Conservation (phyloP, 2,113 vertebrate species). For the Pongo pygmaeus region DNA sequence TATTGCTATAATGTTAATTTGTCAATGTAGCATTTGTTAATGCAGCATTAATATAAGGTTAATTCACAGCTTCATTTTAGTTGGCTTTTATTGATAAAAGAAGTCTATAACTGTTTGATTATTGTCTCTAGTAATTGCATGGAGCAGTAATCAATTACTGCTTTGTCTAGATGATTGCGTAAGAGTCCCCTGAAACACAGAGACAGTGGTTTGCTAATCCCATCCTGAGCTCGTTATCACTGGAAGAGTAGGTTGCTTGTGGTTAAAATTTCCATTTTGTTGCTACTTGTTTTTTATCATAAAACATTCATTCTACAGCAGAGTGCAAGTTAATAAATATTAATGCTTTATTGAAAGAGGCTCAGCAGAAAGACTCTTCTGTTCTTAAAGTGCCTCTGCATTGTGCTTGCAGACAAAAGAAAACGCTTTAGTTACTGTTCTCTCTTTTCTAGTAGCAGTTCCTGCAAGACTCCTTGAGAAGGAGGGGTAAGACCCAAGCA, state of each 20-base stretch:
- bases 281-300: constrained; percentile 45
- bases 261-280: constrained; percentile 48
- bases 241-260: constrained; percentile 33
- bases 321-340: constrained; percentile 45
- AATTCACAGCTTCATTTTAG: neutral
- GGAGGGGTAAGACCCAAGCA: neutral
- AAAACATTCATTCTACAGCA: constrained; percentile 61
- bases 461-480: neutral
- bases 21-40: constrained; percentile 51
- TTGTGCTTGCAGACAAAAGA: neutral
- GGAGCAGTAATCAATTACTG: neutral
- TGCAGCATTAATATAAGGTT: neutral
- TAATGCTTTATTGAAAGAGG: neutral
- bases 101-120: constrained; percentile 3
- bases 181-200: neutral
- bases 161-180: neutral
- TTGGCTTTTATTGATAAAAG: neutral
- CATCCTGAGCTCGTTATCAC: neutral
- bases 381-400: neutral
- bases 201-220: neutral
- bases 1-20: neutral
- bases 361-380: neutral
- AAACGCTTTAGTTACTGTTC: neutral
- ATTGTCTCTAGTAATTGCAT: neutral
- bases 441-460: neutral